Evolutionary conservation across 2,797 vertebrate species (phyloP).

Genomic region (Discoglossus pictus): DNA sequence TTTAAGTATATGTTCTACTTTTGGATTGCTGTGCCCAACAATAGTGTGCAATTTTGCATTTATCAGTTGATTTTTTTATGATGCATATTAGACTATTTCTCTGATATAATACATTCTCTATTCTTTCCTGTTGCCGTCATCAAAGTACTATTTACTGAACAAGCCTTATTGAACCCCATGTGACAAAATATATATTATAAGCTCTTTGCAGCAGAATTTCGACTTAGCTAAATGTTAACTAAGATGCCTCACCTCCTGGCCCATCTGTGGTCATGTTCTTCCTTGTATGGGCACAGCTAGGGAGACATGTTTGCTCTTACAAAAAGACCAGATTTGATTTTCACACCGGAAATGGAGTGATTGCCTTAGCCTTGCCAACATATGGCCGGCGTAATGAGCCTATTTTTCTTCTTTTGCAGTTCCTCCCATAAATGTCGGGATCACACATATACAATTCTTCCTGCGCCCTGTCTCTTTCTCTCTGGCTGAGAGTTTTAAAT

Average conservation of each 20-base stretch:
- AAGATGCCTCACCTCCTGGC: not conserved
- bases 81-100: too few species aligned
- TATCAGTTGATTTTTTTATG: too few species aligned
- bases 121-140: too few species aligned
- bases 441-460: conserved; percentile 7
- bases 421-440: conserved; percentile 13
- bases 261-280: not conserved
- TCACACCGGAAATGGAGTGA: conserved; percentile 20
- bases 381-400: conserved; percentile 26
- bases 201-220: too few species aligned
- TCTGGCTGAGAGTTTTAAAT: not conserved
- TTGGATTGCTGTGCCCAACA: too few species aligned
- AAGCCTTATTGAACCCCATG: too few species aligned
- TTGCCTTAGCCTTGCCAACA: conserved; percentile 16
- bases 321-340: conserved; percentile 29
- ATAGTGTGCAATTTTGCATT: too few species aligned
- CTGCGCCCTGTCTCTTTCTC: not conserved
- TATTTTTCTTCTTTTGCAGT: conserved; percentile 15
- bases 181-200: too few species aligned
- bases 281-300: conserved; percentile 8
- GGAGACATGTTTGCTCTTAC: conserved; percentile 4
- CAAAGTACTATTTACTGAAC: too few species aligned
- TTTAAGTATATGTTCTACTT: too few species aligned
- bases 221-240: too few species aligned
- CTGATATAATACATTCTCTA: too few species aligned